Percentiles rank a stretch among this genome's conserved stretches.
Evolutionary conservation across 2,797 vertebrate species (phyloP).

Genomic region (Sebastes glaucus): DNA sequence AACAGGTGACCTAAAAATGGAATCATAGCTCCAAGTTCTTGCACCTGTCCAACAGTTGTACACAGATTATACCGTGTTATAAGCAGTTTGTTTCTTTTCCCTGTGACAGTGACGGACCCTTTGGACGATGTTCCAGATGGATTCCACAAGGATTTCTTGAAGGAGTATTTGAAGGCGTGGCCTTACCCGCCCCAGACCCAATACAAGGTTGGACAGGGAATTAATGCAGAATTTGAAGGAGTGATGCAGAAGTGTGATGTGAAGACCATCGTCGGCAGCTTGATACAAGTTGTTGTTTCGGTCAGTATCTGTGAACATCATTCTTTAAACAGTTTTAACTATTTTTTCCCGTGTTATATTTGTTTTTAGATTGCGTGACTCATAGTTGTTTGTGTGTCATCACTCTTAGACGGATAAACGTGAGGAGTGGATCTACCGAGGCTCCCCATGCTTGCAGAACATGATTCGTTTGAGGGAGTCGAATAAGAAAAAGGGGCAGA

Average conservation of each 20-base stretch:
- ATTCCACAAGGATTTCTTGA: slow-evolving; percentile 82
- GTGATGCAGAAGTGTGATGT: slow-evolving; percentile 85
- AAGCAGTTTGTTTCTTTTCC: not conserved
- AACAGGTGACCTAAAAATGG: not conserved
- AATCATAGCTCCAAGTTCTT: not conserved
- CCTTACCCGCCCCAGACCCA: slow-evolving; percentile 87
- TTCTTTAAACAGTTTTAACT: not conserved
- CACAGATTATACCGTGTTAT: not conserved
- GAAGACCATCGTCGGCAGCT: slow-evolving; percentile 85
- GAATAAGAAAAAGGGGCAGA: fast-evolving
- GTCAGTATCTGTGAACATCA: slow-evolving; percentile 31
- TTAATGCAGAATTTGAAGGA: slow-evolving; percentile 86
- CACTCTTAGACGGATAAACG: slow-evolving; percentile 81
- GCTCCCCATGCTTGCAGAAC: slow-evolving; percentile 88
- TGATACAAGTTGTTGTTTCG: slow-evolving; percentile 67
- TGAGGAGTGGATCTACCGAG: slow-evolving; percentile 91
- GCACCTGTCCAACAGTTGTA: not conserved
- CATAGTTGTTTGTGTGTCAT: slow-evolving; percentile 3
- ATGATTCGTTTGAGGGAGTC: slow-evolving; percentile 62
- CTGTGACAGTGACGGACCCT: slow-evolving; percentile 82
- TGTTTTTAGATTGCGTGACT: not conserved
- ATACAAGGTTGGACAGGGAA: slow-evolving; percentile 82
- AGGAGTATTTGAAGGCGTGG: slow-evolving; percentile 85
- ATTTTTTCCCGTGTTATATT: not conserved
- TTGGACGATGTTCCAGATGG: slow-evolving; percentile 89